These are phyloP conservation scores for Spea bombifrons DNA, from an alignment of 2,113 vertebrate genomes.

Conservation along the genomic window DNA sequence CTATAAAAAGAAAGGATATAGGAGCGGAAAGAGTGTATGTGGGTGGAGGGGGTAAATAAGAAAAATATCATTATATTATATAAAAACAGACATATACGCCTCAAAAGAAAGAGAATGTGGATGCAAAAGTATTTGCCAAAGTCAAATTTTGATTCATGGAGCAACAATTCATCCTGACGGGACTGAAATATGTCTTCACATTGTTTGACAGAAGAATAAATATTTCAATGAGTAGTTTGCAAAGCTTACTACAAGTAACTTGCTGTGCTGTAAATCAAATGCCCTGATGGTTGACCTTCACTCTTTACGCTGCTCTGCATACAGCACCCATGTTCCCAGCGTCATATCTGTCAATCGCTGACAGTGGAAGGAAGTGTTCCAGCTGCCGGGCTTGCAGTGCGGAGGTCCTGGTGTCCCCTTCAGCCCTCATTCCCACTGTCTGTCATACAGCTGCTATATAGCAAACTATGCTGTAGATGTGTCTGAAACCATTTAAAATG, in stretches of 20 bases:
- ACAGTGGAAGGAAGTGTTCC: conserved; percentile 15
- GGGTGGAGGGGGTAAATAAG: too few relatives aligned
- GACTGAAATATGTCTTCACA: conserved; percentile 16
- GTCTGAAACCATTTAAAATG: too few relatives aligned
- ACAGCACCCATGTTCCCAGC: conserved; percentile 16
- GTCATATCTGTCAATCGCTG: conserved; percentile 19
- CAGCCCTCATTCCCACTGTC: background rate
- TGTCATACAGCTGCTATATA: background rate
- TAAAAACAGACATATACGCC: too few relatives aligned
- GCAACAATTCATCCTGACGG: background rate
- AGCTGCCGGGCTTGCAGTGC: conserved; percentile 12
- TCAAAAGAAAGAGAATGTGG: too few relatives aligned
- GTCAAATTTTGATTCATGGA: too few relatives aligned
- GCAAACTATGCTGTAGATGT: too few relatives aligned
- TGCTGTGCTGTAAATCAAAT: conserved; percentile 17
- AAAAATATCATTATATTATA: too few relatives aligned
- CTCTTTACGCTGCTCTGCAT: conserved; percentile 22
- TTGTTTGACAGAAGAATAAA: conserved; percentile 26
- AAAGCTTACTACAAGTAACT: background rate
- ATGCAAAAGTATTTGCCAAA: too few relatives aligned
- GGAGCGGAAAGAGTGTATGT: too few relatives aligned
- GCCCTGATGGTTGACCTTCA: conserved; percentile 22
- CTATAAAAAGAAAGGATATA: too few relatives aligned
- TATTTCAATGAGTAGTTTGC: conserved; percentile 20
- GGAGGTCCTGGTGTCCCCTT: conserved; percentile 14